These are phyloP conservation scores for Chaetodon auriga DNA, from an alignment of 2,113 vertebrate genomes.

Conservation along the genomic window DNA sequence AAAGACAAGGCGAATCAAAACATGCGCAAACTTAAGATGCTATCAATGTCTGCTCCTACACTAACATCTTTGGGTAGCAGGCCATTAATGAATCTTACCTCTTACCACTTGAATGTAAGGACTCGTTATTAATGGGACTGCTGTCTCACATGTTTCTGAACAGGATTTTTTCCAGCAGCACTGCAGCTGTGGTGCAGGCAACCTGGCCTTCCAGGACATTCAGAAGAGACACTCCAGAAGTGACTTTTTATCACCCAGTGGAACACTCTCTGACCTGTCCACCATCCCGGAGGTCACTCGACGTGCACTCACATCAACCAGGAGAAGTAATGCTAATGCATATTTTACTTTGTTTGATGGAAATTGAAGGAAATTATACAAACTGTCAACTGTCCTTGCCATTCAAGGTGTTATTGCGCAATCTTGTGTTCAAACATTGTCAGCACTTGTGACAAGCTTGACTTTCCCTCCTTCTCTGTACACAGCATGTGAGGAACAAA, in stretches of 20 bases:
- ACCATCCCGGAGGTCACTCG: slow-evolving; percentile 87
- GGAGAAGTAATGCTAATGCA: slow-evolving; percentile 55
- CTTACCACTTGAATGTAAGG: no score
- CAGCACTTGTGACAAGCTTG: no score
- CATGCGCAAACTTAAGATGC: no score
- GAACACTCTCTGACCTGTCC: slow-evolving; percentile 88
- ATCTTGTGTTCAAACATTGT: no score
- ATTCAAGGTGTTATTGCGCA: not conserved
- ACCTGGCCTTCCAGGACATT: slow-evolving; percentile 81
- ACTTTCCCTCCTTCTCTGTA: no score
- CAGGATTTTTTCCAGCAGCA: slow-evolving; percentile 88
- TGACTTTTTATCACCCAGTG: slow-evolving; percentile 79
- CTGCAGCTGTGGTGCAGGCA: slow-evolving; percentile 88
- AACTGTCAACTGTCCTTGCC: not conserved
- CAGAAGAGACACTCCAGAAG: slow-evolving; percentile 76
- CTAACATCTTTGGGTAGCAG: no score
- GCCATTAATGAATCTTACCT: no score
- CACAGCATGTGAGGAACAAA: no score
- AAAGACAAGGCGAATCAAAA: no score
- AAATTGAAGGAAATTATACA: not conserved
- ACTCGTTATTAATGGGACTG: no score
- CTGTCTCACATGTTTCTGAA: not conserved
- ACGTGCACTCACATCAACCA: slow-evolving; percentile 57
- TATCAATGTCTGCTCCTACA: no score
- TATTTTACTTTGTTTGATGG: not conserved